Evolutionary conservation across 2,888 invertebrate genomes (phyloP).

Genomic region (Cheilosia scutellata): DNA sequence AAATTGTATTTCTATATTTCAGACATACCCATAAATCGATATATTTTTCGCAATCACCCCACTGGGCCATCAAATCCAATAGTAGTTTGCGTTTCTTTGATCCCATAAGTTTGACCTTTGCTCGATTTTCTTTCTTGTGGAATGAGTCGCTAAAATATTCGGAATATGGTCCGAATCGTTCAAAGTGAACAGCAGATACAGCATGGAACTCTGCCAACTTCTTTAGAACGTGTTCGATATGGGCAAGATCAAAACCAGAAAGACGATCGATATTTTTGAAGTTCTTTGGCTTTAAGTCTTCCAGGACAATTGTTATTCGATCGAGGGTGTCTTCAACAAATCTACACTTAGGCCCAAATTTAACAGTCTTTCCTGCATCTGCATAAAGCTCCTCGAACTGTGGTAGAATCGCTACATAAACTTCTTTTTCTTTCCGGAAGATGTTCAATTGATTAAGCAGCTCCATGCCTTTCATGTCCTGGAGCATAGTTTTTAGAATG

Average conservation of each 20-base stretch:
- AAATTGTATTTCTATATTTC: no score
- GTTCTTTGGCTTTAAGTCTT: slow-evolving; percentile 66
- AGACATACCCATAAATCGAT: slow-evolving; percentile 66
- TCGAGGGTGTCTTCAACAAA: slow-evolving; percentile 9
- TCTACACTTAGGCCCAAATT: slow-evolving; percentile 79
- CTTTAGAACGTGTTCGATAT: slow-evolving; percentile 80
- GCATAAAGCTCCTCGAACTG: slow-evolving; percentile 81
- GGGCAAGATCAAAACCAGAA: slow-evolving; percentile 80
- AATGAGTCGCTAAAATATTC: slow-evolving; percentile 52
- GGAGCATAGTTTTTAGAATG: slow-evolving; percentile 80
- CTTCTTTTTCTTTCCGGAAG: slow-evolving; percentile 81
- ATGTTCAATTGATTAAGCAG: slow-evolving; percentile 38
- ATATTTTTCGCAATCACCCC: slow-evolving; percentile 58
- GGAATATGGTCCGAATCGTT: slow-evolving; percentile 72
- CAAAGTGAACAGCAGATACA: slow-evolving; percentile 81
- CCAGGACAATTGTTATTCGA: slow-evolving; percentile 68
- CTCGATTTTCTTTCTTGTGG: slow-evolving; percentile 15
- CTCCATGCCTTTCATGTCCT: not conserved
- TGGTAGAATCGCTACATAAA: slow-evolving; percentile 81
- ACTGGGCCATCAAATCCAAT: slow-evolving; percentile 26
- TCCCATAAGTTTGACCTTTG: slow-evolving; percentile 48
- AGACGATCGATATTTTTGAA: slow-evolving; percentile 69
- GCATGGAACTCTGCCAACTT: slow-evolving; percentile 83
- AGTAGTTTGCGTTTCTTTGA: slow-evolving; percentile 10
- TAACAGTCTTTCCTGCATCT: slow-evolving; percentile 78